Evolutionary conservation across 2,113 vertebrate species (phyloP).

Genomic region (Perca schrenkii): DNA sequence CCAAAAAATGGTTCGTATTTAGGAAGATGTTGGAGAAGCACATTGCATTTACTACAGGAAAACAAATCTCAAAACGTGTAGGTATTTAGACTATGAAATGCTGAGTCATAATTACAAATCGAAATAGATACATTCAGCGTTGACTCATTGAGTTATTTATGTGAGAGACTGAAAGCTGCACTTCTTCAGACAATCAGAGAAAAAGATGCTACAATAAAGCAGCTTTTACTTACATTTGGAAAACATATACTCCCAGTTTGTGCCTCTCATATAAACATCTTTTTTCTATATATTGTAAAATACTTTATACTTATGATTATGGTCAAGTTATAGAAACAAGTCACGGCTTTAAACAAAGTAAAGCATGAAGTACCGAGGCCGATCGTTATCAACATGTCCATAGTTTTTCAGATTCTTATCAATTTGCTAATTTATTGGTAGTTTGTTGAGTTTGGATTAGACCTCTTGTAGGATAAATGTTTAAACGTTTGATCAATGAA

Average conservation of each 20-base stretch:
- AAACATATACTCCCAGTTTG: background rate
- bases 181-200: conserved; percentile 17
- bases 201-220: background rate
- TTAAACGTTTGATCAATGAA: background rate
- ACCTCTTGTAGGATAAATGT: background rate
- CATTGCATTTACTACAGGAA: background rate
- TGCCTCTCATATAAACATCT: background rate
- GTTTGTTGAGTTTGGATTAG: background rate
- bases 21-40: background rate
- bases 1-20: background rate
- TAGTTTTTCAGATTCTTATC: too few relatives aligned
- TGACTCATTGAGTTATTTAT: background rate
- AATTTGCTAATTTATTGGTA: background rate
- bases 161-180: background rate
- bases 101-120: background rate
- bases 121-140: background rate
- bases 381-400: too few relatives aligned
- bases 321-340: background rate
- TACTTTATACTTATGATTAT: conserved; percentile 2
- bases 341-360: background rate
- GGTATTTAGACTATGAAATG: background rate
- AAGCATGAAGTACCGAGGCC: background rate
- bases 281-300: background rate
- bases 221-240: background rate
- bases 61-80: background rate